phyloP scores from a whole-genome alignment of 1,140 invertebrate genomes.

The Eumaeus atala region DNA sequence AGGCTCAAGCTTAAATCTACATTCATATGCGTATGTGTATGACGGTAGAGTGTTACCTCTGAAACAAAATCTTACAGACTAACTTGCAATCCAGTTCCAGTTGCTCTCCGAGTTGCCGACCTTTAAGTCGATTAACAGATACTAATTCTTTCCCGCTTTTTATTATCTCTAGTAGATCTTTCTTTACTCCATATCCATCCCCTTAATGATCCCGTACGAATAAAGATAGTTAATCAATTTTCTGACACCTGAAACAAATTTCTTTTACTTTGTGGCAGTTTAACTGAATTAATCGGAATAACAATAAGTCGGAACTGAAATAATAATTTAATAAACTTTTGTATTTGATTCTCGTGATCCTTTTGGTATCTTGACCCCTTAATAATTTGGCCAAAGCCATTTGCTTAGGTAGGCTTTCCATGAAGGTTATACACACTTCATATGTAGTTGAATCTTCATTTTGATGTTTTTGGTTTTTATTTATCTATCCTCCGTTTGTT shows the following conservation, averaged over 20 bases:
- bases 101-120: too few species aligned
- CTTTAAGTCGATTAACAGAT: conserved; percentile 26
- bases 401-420: conserved; percentile 29
- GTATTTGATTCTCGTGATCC: conserved; percentile 28
- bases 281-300: too few species aligned
- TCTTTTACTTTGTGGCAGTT: conserved; percentile 24
- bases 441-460: too few species aligned
- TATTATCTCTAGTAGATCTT: conserved; percentile 21
- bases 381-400: conserved; percentile 31
- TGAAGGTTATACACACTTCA: too few species aligned
- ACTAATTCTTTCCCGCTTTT: conserved; percentile 18
- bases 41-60: conserved; percentile 23
- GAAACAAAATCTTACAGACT: conserved; percentile 21
- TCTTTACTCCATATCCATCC: conserved; percentile 20
- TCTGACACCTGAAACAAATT: conserved; percentile 21
- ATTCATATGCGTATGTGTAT: conserved; percentile 25
- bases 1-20: conserved; percentile 21
- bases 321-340: too few species aligned
- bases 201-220: conserved; percentile 24
- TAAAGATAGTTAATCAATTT: conserved; percentile 16
- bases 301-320: too few species aligned
- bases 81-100: too few species aligned
- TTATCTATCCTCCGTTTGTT: too few species aligned
- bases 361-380: conserved; percentile 23
- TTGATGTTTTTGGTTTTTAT: too few species aligned